These are phyloP conservation scores for Heliconius ismenius DNA, from an alignment of 2,888 invertebrate genomes.

Conservation along the genomic window DNA sequence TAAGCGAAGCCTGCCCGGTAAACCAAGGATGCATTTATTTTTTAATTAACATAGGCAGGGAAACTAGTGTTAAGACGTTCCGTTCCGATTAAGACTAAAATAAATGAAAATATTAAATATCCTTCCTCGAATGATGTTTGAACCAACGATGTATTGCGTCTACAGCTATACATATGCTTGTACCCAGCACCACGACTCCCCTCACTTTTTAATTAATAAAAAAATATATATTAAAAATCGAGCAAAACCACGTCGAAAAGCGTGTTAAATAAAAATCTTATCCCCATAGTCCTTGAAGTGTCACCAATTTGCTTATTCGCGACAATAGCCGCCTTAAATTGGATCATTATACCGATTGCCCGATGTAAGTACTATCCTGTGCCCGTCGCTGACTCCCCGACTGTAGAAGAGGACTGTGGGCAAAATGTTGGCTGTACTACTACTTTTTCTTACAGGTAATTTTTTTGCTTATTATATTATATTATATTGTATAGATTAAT, in stretches of 20 bases:
- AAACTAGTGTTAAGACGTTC: too few species aligned
- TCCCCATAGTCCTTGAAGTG: slow-evolving; percentile 64
- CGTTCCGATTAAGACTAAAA: too few species aligned
- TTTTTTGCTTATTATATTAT: slow-evolving; percentile 11
- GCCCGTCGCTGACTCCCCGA: slow-evolving; percentile 25
- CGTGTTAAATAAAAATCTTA: slow-evolving; percentile 44
- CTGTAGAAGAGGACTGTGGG: slow-evolving; percentile 19
- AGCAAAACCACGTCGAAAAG: neutral
- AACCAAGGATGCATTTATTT: too few species aligned
- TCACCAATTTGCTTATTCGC: slow-evolving; percentile 60
- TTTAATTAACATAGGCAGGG: too few species aligned
- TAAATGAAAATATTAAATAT: too few species aligned
- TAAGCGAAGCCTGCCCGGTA: too few species aligned
- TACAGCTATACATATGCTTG: too few species aligned
- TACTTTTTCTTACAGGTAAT: slow-evolving; percentile 50
- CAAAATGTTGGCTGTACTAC: slow-evolving; percentile 46
- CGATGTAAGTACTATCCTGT: slow-evolving; percentile 39
- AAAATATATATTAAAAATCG: neutral
- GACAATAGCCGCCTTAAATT: slow-evolving; percentile 63
- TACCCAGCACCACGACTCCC: too few species aligned
- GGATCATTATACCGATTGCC: slow-evolving; percentile 62
- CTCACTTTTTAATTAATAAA: neutral
- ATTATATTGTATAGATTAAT: neutral
- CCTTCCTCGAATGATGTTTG: neutral
- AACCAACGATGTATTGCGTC: too few species aligned